These are phyloP conservation scores for Campoletis raptor DNA, from an alignment of 2,888 invertebrate genomes.

Conservation along the genomic window DNA sequence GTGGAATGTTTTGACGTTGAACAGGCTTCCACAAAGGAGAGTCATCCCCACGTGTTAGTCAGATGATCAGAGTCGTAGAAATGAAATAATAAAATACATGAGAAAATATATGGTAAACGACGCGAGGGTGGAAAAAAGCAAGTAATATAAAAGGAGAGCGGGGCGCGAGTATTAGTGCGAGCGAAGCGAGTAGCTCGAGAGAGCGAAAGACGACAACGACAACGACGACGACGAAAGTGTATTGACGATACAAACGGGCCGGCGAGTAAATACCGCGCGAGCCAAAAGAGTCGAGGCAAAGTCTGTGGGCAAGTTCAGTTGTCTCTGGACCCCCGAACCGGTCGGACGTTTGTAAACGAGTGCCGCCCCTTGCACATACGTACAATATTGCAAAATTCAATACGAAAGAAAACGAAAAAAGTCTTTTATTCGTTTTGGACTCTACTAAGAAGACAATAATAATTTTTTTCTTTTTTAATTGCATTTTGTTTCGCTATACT, in stretches of 20 bases:
- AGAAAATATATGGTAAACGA: background rate
- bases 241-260: background rate
- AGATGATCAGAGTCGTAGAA: background rate
- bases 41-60: background rate
- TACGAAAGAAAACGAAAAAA: background rate
- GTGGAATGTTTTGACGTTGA: background rate
- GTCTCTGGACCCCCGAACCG: slow-evolving; percentile 83
- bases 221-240: slow-evolving; percentile 8
- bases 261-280: slow-evolving; percentile 6
- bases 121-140: slow-evolving; percentile 8
- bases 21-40: background rate
- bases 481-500: background rate
- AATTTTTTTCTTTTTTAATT: background rate
- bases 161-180: slow-evolving; percentile 36
- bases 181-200: slow-evolving; percentile 18
- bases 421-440: background rate
- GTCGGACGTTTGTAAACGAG: slow-evolving; percentile 79
- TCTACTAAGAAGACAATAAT: background rate
- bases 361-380: slow-evolving; percentile 23
- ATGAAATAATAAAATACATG: background rate
- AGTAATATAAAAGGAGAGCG: slow-evolving; percentile 40
- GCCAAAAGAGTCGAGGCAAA: slow-evolving; percentile 77
- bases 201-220: slow-evolving; percentile 6
- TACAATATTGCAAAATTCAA: background rate
- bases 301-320: slow-evolving; percentile 81